Evolutionary conservation across 2,888 invertebrate species (phyloP).

Genomic region (Diaphora mendica): DNA sequence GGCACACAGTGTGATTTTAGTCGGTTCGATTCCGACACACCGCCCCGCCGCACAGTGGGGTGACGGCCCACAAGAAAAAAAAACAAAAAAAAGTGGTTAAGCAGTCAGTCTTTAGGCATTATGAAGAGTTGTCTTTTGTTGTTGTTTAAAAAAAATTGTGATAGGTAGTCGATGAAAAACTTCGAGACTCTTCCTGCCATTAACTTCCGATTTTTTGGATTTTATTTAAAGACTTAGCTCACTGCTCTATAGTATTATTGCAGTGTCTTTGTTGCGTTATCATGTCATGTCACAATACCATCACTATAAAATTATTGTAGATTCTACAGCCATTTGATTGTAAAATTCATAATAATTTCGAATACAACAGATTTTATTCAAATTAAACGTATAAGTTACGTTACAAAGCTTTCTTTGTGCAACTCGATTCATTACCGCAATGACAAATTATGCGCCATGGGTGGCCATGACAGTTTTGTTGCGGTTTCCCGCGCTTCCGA

Average conservation of each 20-base stretch:
- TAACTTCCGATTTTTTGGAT: background rate
- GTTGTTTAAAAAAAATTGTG: no score
- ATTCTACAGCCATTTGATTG: conserved; percentile 16
- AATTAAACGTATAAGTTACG: conserved; percentile 12
- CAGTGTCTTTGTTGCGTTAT: background rate
- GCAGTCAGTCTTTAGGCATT: no score
- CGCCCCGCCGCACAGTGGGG: no score
- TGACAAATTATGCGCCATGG: conserved; percentile 75
- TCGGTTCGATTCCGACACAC: no score
- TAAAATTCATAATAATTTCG: conserved; percentile 13
- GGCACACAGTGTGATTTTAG: no score
- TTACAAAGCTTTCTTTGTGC: conserved; percentile 40
- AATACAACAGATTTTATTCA: conserved; percentile 17
- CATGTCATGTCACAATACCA: background rate
- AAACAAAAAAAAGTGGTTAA: no score
- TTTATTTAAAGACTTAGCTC: background rate
- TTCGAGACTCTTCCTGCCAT: no score
- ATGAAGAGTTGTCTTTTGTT: no score
- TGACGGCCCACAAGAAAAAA: no score
- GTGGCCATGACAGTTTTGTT: conserved; percentile 73
- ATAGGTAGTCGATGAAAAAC: background rate
- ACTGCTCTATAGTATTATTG: no score
- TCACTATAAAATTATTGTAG: background rate
- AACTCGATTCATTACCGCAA: conserved; percentile 62
- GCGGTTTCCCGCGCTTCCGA: conserved; percentile 61